Percentiles rank a stretch among this genome's conserved stretches.
Evolutionary conservation across 2,797 vertebrate species (phyloP).

Genomic region (Sphenodon punctatus): DNA sequence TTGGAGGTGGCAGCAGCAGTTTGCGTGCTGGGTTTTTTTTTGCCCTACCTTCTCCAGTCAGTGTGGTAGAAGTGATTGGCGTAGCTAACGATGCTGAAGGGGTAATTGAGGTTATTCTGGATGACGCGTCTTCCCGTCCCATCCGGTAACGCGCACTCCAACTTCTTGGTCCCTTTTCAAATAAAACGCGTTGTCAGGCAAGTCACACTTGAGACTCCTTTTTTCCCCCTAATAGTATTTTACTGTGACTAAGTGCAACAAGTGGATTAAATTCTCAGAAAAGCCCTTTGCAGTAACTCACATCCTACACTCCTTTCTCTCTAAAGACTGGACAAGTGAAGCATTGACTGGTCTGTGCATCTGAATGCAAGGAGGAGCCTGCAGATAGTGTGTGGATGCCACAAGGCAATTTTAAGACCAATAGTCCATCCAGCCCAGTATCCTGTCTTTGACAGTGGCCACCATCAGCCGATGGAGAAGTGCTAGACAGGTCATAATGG

Average conservation of each 20-base stretch:
- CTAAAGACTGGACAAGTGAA: background rate
- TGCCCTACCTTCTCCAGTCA: conserved; percentile 92
- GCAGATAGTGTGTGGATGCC: too few relatives aligned
- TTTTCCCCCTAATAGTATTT: background rate
- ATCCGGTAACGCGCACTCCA: conserved; percentile 88
- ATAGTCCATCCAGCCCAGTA: too few relatives aligned
- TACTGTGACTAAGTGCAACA: background rate
- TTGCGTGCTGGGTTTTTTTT: background rate
- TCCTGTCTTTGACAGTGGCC: too few relatives aligned
- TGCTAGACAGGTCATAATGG: too few relatives aligned
- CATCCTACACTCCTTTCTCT: background rate
- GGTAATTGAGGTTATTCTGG: conserved; percentile 90
- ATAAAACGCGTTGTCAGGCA: background rate
- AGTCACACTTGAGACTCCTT: background rate
- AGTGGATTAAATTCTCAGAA: background rate
- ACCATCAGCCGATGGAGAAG: too few relatives aligned
- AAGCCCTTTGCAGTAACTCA: background rate
- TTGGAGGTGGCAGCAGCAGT: rapidly evolving
- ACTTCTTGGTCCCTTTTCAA: conserved; percentile 88
- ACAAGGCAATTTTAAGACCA: too few relatives aligned
- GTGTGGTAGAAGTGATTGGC: conserved; percentile 94
- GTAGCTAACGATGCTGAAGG: conserved; percentile 91
- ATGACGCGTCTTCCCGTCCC: conserved; percentile 84
- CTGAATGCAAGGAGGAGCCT: too few relatives aligned
- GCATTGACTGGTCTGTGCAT: too few relatives aligned